Conservation (phyloP, 2,797 vertebrate species). For the Leucoraja ocellata region DNA sequence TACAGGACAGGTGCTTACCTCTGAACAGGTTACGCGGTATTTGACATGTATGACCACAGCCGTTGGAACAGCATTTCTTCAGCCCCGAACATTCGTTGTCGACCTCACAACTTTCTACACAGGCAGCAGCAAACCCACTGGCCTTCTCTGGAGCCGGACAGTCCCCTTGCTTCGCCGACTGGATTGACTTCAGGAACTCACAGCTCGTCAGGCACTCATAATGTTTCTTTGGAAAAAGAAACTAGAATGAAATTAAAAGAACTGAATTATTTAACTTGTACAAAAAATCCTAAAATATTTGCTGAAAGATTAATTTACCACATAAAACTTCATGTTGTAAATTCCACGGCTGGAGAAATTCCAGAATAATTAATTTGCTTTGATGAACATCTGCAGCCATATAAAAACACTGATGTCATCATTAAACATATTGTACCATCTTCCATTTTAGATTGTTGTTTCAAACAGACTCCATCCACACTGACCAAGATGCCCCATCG, state of each 20-base stretch:
- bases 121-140: conserved; percentile 89
- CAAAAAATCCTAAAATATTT: background rate
- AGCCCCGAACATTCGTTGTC: conserved; percentile 78
- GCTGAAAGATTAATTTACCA: background rate
- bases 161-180: conserved; percentile 81
- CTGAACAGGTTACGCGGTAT: conserved; percentile 79
- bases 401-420: no score
- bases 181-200: conserved; percentile 85
- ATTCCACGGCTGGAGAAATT: background rate
- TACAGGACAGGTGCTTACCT: background rate
- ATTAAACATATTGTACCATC: background rate
- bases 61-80: conserved; percentile 90
- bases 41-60: conserved; percentile 91
- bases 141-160: conserved; percentile 84
- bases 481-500: no score
- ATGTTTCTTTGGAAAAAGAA: conserved; percentile 89
- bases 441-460: background rate
- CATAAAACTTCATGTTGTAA: background rate
- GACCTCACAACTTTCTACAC: conserved; percentile 87
- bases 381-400: background rate
- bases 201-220: conserved; percentile 93
- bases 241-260: conserved; percentile 54
- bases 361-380: background rate
- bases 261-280: background rate
- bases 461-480: background rate